phyloP scores from a whole-genome alignment of 2,113 vertebrate species.

The Atherinomorus stipes region DNA sequence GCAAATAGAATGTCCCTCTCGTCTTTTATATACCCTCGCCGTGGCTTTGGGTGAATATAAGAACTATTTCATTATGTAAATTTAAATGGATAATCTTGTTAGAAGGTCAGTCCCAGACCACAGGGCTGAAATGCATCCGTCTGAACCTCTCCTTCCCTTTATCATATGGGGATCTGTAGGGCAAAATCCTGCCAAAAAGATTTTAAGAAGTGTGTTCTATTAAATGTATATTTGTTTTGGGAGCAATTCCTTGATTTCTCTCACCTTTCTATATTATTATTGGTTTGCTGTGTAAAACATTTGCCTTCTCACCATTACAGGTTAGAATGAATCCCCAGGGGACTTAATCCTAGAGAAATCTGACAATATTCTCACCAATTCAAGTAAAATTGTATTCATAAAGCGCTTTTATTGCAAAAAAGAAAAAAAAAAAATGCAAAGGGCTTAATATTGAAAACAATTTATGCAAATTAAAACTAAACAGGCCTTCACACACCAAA shows the following conservation, averaged over 20 bases:
- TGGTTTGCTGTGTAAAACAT: constrained; percentile 48
- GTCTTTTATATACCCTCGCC: no score
- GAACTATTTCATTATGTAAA: no score
- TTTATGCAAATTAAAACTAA: no score
- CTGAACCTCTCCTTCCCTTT: constrained; percentile 21
- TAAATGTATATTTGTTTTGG: constrained; percentile 44
- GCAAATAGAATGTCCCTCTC: no score
- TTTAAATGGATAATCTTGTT: no score
- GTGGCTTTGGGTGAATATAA: no score
- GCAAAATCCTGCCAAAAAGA: constrained; percentile 45
- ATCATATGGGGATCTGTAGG: constrained; percentile 38
- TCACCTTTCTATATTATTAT: constrained; percentile 47
- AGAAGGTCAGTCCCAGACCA: no score
- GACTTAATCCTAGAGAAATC: constrained; percentile 37
- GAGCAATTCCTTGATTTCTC: constrained; percentile 42
- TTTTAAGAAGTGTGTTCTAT: constrained; percentile 44
- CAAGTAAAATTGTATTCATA: no score
- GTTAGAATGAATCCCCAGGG: constrained; percentile 48
- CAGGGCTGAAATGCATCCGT: background rate
- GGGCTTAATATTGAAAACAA: no score
- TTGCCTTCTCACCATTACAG: constrained; percentile 44
- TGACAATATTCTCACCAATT: background rate
- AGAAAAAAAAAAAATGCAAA: no score
- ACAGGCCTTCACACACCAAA: no score
- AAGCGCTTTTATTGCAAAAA: no score